Conservation (phyloP, 2,888 invertebrate genomes). For the Harpalus rufipes region DNA sequence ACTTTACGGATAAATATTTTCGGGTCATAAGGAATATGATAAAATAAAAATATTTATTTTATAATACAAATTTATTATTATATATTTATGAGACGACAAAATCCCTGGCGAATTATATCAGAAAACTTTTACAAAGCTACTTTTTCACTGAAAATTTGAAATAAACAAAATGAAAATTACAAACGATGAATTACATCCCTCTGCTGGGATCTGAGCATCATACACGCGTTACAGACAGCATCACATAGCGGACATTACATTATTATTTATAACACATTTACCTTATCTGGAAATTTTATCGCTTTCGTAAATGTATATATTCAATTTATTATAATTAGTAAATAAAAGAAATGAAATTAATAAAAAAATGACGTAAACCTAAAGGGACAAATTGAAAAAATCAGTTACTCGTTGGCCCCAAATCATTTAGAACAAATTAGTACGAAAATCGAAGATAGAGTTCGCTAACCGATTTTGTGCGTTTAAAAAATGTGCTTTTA, state of each 20-base stretch:
- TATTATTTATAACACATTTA: conserved; percentile 60
- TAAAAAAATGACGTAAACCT: conserved; percentile 45
- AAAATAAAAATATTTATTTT: conserved; percentile 71
- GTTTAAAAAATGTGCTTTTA: conserved; percentile 51
- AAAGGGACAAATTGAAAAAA: conserved; percentile 52
- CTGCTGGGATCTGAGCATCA: conserved; percentile 67
- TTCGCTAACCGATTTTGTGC: conserved; percentile 47
- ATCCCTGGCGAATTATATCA: conserved; percentile 83
- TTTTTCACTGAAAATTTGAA: conserved; percentile 73
- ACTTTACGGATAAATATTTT: not conserved
- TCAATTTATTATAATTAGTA: conserved; percentile 54
- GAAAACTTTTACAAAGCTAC: conserved; percentile 86
- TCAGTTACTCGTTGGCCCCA: conserved; percentile 55
- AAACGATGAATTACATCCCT: conserved; percentile 67
- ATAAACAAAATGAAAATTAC: conserved; percentile 72
- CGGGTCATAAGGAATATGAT: conserved; percentile 27
- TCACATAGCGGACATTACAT: conserved; percentile 66
- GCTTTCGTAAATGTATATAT: conserved; percentile 57
- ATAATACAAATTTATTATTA: conserved; percentile 85
- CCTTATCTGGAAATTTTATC: conserved; percentile 57
- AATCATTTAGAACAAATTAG: conserved; percentile 45
- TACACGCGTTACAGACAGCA: conserved; percentile 65
- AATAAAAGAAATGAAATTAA: conserved; percentile 53
- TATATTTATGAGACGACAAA: conserved; percentile 84
- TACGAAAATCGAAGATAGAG: conserved; percentile 21